These are phyloP conservation scores for Gymnogyps californianus DNA, from an alignment of 2,113 vertebrate species.

Conservation along the genomic window DNA sequence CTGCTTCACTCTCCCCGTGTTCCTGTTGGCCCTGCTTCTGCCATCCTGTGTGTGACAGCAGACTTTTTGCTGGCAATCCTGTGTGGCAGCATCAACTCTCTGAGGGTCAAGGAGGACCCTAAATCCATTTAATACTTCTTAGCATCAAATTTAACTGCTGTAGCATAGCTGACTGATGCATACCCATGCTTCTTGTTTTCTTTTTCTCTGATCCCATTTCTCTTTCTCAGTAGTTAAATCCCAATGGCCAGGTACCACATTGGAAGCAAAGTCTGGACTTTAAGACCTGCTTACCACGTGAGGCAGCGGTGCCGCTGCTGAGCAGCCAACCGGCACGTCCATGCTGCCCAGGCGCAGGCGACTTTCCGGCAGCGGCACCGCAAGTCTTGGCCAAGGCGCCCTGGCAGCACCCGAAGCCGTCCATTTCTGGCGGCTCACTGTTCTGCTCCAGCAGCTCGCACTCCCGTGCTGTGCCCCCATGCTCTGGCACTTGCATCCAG, in stretches of 20 bases:
- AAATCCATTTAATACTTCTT: background rate
- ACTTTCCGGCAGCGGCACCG: accelerated
- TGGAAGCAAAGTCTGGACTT: background rate
- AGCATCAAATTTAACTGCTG: background rate
- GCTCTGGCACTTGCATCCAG: background rate
- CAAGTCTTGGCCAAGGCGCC: accelerated
- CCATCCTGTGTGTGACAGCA: background rate
- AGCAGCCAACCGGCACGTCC: background rate
- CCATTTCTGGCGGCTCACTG: no score
- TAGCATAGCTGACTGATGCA: background rate
- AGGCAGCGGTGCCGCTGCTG: accelerated
- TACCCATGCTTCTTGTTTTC: accelerated
- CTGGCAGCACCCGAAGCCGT: background rate
- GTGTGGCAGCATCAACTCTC: background rate
- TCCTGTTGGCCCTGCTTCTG: background rate
- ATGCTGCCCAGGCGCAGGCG: accelerated
- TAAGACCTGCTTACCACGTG: accelerated
- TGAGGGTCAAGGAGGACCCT: background rate
- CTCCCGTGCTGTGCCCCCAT: accelerated
- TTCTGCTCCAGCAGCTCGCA: background rate
- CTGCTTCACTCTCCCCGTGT: background rate
- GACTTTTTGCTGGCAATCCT: background rate
- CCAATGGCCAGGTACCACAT: no score
- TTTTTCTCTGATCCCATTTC: background rate
- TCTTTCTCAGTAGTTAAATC: background rate